These are phyloP conservation scores for Barbus barbus DNA, from an alignment of 2,113 vertebrate genomes.

Conservation along the genomic window DNA sequence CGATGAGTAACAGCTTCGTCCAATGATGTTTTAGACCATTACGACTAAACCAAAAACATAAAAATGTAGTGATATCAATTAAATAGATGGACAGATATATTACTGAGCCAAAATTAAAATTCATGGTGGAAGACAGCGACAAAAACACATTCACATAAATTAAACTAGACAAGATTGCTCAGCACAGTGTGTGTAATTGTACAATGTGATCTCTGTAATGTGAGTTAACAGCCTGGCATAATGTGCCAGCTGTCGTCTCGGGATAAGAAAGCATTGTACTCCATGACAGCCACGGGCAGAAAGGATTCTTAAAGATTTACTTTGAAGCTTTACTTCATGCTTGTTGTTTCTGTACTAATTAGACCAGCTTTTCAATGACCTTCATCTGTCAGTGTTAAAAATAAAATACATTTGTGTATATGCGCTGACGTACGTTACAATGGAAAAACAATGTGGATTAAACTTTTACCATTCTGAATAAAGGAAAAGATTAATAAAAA, in stretches of 20 bases:
- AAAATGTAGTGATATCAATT: not conserved
- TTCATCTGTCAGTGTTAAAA: not conserved
- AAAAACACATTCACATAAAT: not conserved
- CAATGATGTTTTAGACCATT: not conserved
- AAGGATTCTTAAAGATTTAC: not conserved
- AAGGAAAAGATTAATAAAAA: conserved; percentile 8
- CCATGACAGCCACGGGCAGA: not conserved
- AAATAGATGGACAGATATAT: not conserved
- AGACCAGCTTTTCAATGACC: not conserved
- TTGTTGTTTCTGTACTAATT: not conserved
- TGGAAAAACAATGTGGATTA: not conserved
- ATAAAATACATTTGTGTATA: not conserved
- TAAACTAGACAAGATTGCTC: not conserved
- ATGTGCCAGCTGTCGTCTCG: not conserved
- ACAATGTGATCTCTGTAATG: not conserved
- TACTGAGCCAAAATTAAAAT: not conserved
- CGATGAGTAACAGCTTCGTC: conserved; percentile 58
- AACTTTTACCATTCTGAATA: too few relatives aligned
- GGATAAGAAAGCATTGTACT: not conserved
- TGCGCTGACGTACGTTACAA: not conserved
- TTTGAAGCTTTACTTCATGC: not conserved
- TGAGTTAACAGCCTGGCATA: conserved; percentile 20
- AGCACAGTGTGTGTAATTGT: not conserved
- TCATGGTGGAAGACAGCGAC: not conserved
- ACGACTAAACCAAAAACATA: conserved; percentile 17